Evolutionary conservation across 1,140 invertebrate genomes (phyloP).

Genomic region (Bombus confusus): DNA sequence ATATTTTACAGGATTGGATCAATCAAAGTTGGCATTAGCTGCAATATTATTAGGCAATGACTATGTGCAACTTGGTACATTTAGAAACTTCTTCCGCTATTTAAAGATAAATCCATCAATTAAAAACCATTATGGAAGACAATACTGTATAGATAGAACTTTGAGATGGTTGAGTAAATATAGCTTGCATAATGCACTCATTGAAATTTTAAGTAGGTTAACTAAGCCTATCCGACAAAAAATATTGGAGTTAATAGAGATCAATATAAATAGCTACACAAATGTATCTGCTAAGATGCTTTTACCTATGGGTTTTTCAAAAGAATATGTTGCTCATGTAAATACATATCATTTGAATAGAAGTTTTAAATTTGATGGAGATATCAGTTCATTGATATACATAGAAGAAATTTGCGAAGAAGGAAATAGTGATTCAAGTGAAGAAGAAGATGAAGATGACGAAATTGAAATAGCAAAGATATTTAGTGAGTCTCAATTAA

Average conservation of each 20-base stretch:
- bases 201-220: constrained; percentile 85
- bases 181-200: constrained; percentile 86
- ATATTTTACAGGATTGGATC: constrained; percentile 86
- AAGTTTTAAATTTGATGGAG: constrained; percentile 64
- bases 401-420: not conserved
- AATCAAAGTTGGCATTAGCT: constrained; percentile 88
- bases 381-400: constrained; percentile 54
- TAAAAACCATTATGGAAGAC: accelerated
- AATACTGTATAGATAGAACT: constrained; percentile 84
- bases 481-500: not conserved
- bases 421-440: not conserved
- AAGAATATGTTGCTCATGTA: constrained; percentile 56
- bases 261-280: constrained; percentile 85
- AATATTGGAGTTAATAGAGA: constrained; percentile 84
- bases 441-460: not conserved
- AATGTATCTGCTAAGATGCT: constrained; percentile 83
- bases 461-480: constrained; percentile 11
- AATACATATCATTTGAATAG: constrained; percentile 23
- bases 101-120: constrained; percentile 77
- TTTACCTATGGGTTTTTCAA: constrained; percentile 61
- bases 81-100: constrained; percentile 88
- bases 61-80: constrained; percentile 88
- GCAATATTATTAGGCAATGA: constrained; percentile 93
- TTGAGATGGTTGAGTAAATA: constrained; percentile 89
- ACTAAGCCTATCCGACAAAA: constrained; percentile 82